A percentile compares a stretch with the other conserved stretches of the same genome.
Evolutionary conservation across 1,140 invertebrate species (phyloP).

Genomic region (Lepidostoma basale): DNA sequence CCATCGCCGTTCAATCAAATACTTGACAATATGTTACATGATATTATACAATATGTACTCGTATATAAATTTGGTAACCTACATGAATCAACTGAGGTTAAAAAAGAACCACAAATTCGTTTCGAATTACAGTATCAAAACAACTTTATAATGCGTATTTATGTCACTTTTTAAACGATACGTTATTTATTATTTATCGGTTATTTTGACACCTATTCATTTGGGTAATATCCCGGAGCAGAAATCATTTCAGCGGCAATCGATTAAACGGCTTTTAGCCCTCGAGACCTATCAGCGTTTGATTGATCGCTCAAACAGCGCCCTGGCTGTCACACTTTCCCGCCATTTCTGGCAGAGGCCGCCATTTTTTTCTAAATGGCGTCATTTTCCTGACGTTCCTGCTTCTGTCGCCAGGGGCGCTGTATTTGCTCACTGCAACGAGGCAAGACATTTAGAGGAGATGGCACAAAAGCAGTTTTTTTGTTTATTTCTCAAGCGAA

Average conservation of each 20-base stretch:
- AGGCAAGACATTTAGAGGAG: background rate
- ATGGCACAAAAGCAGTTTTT: no score
- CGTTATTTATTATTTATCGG: background rate
- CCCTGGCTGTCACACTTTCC: slow-evolving; percentile 1
- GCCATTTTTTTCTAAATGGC: slow-evolving; percentile 23
- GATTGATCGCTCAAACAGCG: slow-evolving; percentile 12
- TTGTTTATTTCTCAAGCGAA: no score
- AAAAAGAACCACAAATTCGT: no score
- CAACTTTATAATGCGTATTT: no score
- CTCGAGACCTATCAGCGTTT: background rate
- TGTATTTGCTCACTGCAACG: background rate
- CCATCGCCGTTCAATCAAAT: no score
- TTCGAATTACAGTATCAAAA: no score
- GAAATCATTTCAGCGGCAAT: background rate
- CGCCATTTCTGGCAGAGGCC: slow-evolving; percentile 5
- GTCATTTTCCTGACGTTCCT: slow-evolving; percentile 18
- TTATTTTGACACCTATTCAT: slow-evolving; percentile 3
- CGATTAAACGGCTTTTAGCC: background rate
- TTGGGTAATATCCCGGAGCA: background rate
- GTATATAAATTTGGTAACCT: no score
- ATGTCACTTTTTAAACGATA: background rate
- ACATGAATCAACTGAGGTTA: no score
- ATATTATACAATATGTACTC: no score
- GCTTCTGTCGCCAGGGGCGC: slow-evolving; percentile 16
- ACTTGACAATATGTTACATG: no score